A percentile compares a stretch with the other conserved stretches of the same genome.
Evolutionary conservation across 2,113 vertebrate species (phyloP).

Genomic region (Notarius lentiginosus): DNA sequence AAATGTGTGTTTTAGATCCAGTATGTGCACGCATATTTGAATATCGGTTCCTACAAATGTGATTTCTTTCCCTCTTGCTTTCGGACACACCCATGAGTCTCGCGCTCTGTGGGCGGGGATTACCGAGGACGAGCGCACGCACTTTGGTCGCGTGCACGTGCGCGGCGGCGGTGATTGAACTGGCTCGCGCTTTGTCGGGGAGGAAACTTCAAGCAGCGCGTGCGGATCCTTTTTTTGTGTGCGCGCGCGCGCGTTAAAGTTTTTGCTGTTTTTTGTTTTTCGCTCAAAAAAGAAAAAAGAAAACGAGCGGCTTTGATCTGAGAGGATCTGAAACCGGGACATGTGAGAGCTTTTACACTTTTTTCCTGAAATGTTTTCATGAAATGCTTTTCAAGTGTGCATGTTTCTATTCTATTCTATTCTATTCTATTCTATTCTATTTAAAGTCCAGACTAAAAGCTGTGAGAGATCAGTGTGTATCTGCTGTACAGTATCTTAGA

Average conservation of each 20-base stretch:
- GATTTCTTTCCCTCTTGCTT: background rate
- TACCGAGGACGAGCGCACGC: background rate
- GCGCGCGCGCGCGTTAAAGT: no score
- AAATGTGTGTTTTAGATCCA: no score
- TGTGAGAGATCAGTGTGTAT: background rate
- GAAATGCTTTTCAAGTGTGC: background rate
- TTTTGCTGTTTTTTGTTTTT: background rate
- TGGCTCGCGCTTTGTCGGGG: background rate
- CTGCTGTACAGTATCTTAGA: background rate
- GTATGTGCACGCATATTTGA: no score
- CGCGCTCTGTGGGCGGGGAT: background rate
- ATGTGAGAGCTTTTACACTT: background rate
- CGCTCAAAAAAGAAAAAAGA: no score
- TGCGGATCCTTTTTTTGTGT: background rate
- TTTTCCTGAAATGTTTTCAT: background rate
- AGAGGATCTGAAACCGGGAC: background rate
- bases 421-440: background rate
- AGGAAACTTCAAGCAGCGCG: background rate
- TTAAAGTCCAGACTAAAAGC: background rate
- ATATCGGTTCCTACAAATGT: background rate
- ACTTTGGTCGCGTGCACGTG: background rate
- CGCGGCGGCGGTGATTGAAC: background rate
- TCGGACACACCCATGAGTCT: background rate
- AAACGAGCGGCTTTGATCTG: no score
- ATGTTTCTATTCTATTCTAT: background rate